These are phyloP conservation scores for Solen grandis DNA, from an alignment of 1,140 invertebrate genomes.

Conservation along the genomic window DNA sequence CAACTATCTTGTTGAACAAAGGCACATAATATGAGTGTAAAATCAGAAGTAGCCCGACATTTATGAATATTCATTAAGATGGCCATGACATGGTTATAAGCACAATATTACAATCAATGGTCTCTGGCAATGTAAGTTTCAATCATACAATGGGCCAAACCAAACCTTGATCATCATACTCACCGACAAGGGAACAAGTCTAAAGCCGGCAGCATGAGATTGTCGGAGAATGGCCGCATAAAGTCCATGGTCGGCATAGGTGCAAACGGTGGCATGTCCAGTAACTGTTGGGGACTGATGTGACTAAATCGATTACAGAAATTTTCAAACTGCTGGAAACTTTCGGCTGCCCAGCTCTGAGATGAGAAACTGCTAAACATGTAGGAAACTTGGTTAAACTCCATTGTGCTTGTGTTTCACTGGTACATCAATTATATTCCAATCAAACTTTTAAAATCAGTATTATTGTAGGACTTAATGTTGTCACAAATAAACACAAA, in stretches of 20 bases:
- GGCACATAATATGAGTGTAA: too few relatives aligned
- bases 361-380: constrained; percentile 42
- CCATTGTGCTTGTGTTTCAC: constrained; percentile 13
- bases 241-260: constrained; percentile 19
- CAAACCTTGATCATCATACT: too few relatives aligned
- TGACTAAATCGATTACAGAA: constrained; percentile 16
- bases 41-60: too few relatives aligned
- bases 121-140: too few relatives aligned
- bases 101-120: too few relatives aligned
- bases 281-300: not conserved
- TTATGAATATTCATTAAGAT: too few relatives aligned
- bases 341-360: constrained; percentile 46
- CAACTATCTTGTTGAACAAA: too few relatives aligned
- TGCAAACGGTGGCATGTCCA: constrained; percentile 43
- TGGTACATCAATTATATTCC: not conserved
- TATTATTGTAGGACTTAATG: too few relatives aligned
- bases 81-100: too few relatives aligned
- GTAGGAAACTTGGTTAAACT: constrained; percentile 23
- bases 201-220: not conserved
- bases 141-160: too few relatives aligned
- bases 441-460: too few relatives aligned
- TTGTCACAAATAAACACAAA: too few relatives aligned
- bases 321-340: constrained; percentile 46
- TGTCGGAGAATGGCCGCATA: constrained; percentile 16
- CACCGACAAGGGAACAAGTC: not conserved